These are phyloP conservation scores for Heliconius sara DNA, from an alignment of 2,888 invertebrate genomes.

Conservation along the genomic window DNA sequence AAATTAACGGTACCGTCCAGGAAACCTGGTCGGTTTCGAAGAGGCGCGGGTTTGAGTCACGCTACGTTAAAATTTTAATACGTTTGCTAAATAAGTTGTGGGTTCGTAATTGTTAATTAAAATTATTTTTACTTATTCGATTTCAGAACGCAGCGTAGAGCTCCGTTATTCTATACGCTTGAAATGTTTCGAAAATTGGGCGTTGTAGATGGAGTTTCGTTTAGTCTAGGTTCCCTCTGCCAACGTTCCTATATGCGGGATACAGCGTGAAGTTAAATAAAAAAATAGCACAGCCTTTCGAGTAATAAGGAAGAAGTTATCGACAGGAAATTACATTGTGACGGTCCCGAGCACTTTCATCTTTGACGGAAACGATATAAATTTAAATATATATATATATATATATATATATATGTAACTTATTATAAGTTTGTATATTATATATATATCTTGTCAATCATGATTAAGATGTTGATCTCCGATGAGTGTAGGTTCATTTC, in stretches of 20 bases:
- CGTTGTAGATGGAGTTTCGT: too few species aligned
- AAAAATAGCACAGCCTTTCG: neutral
- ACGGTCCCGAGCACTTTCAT: constrained; percentile 14
- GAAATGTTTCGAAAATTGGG: too few species aligned
- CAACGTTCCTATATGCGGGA: neutral
- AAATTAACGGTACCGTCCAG: too few species aligned
- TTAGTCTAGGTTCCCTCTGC: neutral
- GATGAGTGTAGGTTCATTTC: neutral
- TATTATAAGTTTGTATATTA: neutral
- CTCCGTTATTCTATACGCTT: too few species aligned
- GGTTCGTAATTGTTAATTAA: too few species aligned
- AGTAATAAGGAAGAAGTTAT: constrained; percentile 20
- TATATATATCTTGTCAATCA: neutral
- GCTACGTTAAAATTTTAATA: too few species aligned
- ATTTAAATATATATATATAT: too few species aligned
- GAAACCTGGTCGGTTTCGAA: too few species aligned
- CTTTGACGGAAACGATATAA: constrained; percentile 9
- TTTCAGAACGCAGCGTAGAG: too few species aligned
- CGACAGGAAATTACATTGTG: constrained; percentile 21
- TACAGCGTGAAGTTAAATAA: neutral
- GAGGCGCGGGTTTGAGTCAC: too few species aligned
- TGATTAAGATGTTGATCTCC: neutral
- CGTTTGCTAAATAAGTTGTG: too few species aligned
- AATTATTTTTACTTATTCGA: too few species aligned
- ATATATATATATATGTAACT: neutral